These are phyloP conservation scores for Agrotis clavis DNA, from an alignment of 2,888 invertebrate genomes.

Conservation along the genomic window DNA sequence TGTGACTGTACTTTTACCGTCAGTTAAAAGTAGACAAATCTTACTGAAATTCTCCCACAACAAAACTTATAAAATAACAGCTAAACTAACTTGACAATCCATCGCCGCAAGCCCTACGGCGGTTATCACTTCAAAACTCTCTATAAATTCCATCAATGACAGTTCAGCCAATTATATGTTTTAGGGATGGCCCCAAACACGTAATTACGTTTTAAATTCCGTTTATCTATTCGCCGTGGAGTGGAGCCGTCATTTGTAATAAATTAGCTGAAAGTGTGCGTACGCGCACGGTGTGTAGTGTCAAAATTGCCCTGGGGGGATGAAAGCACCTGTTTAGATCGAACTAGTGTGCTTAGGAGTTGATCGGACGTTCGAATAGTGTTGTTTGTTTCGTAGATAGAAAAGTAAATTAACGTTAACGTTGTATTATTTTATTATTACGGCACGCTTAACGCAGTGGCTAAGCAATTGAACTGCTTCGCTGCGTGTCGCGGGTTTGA, in stretches of 20 bases:
- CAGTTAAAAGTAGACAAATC: too few species aligned
- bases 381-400: neutral
- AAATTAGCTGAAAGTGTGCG: constrained; percentile 44
- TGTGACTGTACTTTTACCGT: too few species aligned
- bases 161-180: constrained; percentile 37
- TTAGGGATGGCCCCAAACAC: constrained; percentile 32
- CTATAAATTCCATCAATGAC: constrained; percentile 31
- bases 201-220: constrained; percentile 44
- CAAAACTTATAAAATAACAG: neutral
- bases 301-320: constrained; percentile 34
- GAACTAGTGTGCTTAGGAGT: constrained; percentile 24
- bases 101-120: constrained; percentile 21
- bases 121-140: constrained; percentile 20
- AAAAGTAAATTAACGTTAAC: too few species aligned
- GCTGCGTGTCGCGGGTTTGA: too few species aligned
- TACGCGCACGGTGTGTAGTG: constrained; percentile 39
- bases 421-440: too few species aligned
- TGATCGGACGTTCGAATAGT: constrained; percentile 18
- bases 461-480: too few species aligned
- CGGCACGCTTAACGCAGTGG: too few species aligned
- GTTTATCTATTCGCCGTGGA: constrained; percentile 42
- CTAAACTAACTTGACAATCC: constrained; percentile 13
- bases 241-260: constrained; percentile 42
- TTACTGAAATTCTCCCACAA: neutral
- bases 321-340: constrained; percentile 45